Conservation (phyloP, 2,113 vertebrate species). For the Nothoprocta pentlandii region DNA sequence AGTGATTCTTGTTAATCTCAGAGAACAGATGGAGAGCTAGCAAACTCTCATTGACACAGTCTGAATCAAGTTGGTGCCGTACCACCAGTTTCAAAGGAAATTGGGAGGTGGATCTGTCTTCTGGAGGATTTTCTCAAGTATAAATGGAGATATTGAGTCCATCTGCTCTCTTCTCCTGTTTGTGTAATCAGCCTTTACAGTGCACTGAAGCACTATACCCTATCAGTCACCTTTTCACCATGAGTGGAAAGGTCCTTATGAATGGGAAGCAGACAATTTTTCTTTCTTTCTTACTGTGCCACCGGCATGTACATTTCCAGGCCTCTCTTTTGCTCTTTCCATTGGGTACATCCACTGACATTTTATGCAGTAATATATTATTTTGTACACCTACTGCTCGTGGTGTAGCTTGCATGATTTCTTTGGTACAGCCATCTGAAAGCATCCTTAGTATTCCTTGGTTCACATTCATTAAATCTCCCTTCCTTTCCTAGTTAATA, state of each 20-base stretch:
- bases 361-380: background rate
- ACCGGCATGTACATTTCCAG: accelerated
- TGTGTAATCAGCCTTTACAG: background rate
- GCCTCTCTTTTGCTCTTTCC: background rate
- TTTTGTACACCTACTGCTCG: background rate
- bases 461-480: background rate
- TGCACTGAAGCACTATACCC: background rate
- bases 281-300: background rate
- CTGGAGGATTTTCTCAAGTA: background rate
- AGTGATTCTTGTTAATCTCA: background rate
- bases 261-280: background rate
- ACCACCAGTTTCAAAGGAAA: background rate
- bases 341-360: background rate
- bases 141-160: background rate
- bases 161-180: background rate
- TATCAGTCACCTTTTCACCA: background rate
- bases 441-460: background rate
- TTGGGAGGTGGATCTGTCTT: background rate
- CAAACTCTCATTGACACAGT: accelerated
- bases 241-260: background rate
- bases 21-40: background rate
- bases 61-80: background rate
- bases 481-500: background rate
- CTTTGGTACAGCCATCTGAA: background rate
- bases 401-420: background rate